Evolutionary conservation across 2,113 vertebrate species (phyloP), one percentile per base, ranked within the genome.

Genomic region (Elanoides forficatus): DNA sequence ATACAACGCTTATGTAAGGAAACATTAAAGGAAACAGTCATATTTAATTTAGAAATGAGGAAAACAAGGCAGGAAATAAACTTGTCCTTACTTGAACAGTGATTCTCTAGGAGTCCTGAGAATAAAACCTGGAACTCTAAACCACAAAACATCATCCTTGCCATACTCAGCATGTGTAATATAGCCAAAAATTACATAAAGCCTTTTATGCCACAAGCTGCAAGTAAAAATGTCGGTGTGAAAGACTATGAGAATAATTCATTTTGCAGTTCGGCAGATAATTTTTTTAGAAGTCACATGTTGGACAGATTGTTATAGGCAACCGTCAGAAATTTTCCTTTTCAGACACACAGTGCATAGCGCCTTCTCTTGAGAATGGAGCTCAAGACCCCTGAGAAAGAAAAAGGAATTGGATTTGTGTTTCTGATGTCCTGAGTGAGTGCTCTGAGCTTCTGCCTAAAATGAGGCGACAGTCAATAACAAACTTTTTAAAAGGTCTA

Each of bases 121-220:
- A 88, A 81, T 45, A 93, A 95, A 96, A 85, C 81, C 52, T 56
- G 59, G 72, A 94, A 60, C 65, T 81, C 81, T 63, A 91, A 87
- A 93, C 60, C 91, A 93, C 86, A 75, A 87, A 96, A 81, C 82
- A 78, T 72, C 79, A 92, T 88, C 80, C 82, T 92, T 93, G 91
- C 63, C 42, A 70, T 80, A 96, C 19, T 95, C 88, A 86, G 88
- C 86, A 86, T 81, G 58, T 83, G 79, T 76, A 92, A 76, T 78
- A 81, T 14, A 92, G 89, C 86, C 88, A 94, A 95, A 90, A 95
- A 91, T 76, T 93, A 92, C 94, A 92, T 83, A 92, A 92, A 92
- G 17, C 48, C 59, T 88, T 95, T 86, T 88, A 92, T 70, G 67
- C 81, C 86, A 88, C 75, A 83, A 94, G 88, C n/a, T 83, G 75